Conservation (phyloP, 2,797 vertebrate species). For the Yasuhikotakia modesta region DNA sequence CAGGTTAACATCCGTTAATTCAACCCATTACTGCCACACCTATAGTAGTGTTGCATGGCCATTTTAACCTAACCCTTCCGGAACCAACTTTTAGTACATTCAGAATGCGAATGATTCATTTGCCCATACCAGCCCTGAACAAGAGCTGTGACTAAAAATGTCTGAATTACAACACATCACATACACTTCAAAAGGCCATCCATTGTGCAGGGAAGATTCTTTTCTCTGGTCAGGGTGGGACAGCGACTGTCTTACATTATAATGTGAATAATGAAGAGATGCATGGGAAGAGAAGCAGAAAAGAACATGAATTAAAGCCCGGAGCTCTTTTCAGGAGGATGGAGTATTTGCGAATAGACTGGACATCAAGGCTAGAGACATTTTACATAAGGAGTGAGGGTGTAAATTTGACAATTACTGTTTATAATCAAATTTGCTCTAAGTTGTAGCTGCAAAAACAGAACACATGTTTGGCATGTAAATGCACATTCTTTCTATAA, state of each 20-base stretch:
- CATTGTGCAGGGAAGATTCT: slow-evolving; percentile 73
- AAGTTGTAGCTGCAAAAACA: neutral
- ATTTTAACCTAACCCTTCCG: slow-evolving; percentile 35
- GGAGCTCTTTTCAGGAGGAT: slow-evolving; percentile 48
- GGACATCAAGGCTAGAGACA: slow-evolving; percentile 13
- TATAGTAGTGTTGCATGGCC: neutral
- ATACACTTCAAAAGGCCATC: slow-evolving; percentile 74
- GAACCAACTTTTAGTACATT: slow-evolving; percentile 18
- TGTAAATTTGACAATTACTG: too few species aligned
- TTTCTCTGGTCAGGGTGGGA: slow-evolving; percentile 75
- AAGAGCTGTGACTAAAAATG: slow-evolving; percentile 42
- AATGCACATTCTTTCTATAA: neutral
- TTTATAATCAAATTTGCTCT: neutral
- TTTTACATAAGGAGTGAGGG: neutral
- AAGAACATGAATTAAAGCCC: slow-evolving; percentile 49
- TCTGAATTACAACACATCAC: slow-evolving; percentile 47
- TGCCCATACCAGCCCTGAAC: slow-evolving; percentile 16
- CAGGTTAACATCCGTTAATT: neutral
- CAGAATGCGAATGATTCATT: slow-evolving; percentile 28
- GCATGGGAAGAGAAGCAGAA: slow-evolving; percentile 70
- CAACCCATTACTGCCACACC: slow-evolving; percentile 1
- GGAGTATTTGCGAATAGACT: slow-evolving; percentile 24
- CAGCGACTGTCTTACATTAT: slow-evolving; percentile 77
- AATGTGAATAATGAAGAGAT: slow-evolving; percentile 75
- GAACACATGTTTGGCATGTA: neutral